Conservation (phyloP, 2,113 vertebrate genomes). For the Poeciliopsis turrubarensis region DNA sequence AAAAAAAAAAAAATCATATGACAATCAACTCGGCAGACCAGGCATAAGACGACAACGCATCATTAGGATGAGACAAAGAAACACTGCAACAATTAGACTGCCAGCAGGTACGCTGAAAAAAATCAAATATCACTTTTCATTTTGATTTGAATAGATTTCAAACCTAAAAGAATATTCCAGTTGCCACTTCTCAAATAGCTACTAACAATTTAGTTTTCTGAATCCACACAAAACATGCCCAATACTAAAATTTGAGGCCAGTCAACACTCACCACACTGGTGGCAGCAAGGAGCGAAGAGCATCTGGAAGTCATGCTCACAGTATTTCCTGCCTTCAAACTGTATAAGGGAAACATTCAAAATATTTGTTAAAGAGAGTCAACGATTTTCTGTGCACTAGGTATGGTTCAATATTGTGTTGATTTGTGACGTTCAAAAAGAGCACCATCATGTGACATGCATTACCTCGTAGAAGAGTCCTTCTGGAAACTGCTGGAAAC, state of each 20-base stretch:
- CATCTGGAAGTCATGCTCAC: conserved; percentile 99
- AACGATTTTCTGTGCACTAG: neutral
- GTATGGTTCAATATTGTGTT: neutral
- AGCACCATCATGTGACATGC: neutral
- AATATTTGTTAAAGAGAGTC: neutral
- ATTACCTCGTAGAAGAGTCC: conserved; percentile 97
- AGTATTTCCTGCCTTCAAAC: conserved; percentile 99
- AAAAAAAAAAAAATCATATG: conserved; percentile 39
- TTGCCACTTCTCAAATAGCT: too few species aligned
- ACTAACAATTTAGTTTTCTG: too few species aligned
- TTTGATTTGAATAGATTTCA: too few species aligned
- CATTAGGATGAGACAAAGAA: neutral
- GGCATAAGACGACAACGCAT: too few species aligned
- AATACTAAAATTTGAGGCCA: neutral
- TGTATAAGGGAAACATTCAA: conserved; percentile 54
- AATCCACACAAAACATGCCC: neutral
- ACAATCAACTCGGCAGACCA: conserved; percentile 19
- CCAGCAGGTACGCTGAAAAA: neutral
- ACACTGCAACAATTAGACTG: neutral
- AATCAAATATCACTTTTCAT: too few species aligned
- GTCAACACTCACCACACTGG: conserved; percentile 91
- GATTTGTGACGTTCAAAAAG: neutral
- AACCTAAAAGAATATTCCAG: neutral
- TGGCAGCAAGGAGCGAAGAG: conserved; percentile 98
- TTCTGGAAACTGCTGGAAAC: conserved; percentile 98